Base-by-base conservation (phyloP, 1,140 invertebrate species). In the Archegozetes longisetosus region DNA sequence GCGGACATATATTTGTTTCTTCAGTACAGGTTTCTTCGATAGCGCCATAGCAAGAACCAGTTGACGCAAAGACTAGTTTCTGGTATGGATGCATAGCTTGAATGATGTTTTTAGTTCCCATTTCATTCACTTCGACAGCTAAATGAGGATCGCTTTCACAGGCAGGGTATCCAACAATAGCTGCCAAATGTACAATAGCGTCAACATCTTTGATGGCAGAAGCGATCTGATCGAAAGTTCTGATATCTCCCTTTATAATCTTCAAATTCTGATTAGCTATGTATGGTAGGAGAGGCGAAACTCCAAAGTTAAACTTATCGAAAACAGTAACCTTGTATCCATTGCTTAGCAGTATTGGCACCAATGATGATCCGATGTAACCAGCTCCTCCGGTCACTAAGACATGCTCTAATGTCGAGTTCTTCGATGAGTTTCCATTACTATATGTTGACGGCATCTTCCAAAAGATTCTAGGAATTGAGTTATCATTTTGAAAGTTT, bases 131-230 rank as follows among this genome's bases (percentile, higher is more conserved):
- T 6, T 49, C 40, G 17, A 40, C 27, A 1, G 68, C 68, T 20
- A 63, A 47, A 9, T 55, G 56, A 3, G 63, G 68, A 46, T 68
- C 54, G 25, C 61, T 56, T 26, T 67, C 66, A 40, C 68, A 69
- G 9, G 68, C 68, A n/a, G 68, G 67, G 57, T 68, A 69, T 6
- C 68, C 68, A 17, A 69, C 68, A 28, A 69, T 58, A 1, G 67
- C 68, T 1, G 68, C 68, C 61, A 69, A 58, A 58, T 69, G 68
- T 54, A 69, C 55, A n/a, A 69, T 62, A 4, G 62, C 61, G 54
- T 67, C 64, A 4, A 64, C 66, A 4, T 52, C 56, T 23, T 62
- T 47, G 22, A 69, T 14, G 14, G 53, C 66, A 2, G 53, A 1
- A 12, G 53, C 24, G 24, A 68, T 24, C 12, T 51, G n/a, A 2